These are phyloP conservation scores for Adoxophyes honmai DNA, from an alignment of 1,140 invertebrate genomes.

Conservation along the genomic window DNA sequence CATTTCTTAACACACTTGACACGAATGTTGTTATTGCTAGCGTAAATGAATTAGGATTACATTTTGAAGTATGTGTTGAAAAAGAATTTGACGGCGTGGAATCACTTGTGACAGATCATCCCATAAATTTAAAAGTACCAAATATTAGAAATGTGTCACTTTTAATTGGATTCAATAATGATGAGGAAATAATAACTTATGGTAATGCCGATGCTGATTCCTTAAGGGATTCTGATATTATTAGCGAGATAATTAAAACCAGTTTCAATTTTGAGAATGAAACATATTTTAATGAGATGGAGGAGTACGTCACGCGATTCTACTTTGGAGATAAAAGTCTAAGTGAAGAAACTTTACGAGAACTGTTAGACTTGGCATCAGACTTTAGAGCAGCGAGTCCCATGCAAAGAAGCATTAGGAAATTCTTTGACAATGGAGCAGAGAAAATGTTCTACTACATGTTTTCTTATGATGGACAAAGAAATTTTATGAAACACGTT, in stretches of 20 bases:
- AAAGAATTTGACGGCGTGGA: constrained; percentile 19
- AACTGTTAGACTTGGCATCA: constrained; percentile 32
- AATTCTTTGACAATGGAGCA: constrained; percentile 28
- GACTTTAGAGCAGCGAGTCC: constrained; percentile 38
- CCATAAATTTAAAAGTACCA: constrained; percentile 26
- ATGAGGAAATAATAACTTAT: constrained; percentile 23
- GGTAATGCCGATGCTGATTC: not conserved
- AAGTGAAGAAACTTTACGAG: constrained; percentile 16
- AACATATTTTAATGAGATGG: constrained; percentile 15
- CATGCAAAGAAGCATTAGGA: constrained; percentile 28
- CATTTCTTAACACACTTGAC: constrained; percentile 21
- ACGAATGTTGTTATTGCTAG: constrained; percentile 24
- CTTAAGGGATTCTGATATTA: too few relatives aligned
- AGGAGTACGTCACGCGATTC: constrained; percentile 23
- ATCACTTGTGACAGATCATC: constrained; percentile 29
- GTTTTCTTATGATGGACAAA: constrained; percentile 15
- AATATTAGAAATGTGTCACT: constrained; percentile 31
- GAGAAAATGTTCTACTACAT: constrained; percentile 29
- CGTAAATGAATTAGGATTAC: constrained; percentile 2
- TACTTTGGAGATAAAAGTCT: constrained; percentile 36
- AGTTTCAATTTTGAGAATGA: constrained; percentile 20
- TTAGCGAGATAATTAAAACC: constrained; percentile 3
- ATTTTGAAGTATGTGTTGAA: not conserved
- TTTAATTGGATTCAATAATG: constrained; percentile 30
- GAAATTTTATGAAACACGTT: constrained; percentile 18